Percentiles rank a stretch among this genome's conserved stretches.
phyloP scores from a whole-genome alignment of 1,140 invertebrate species.

The Nylanderia fulva region DNA sequence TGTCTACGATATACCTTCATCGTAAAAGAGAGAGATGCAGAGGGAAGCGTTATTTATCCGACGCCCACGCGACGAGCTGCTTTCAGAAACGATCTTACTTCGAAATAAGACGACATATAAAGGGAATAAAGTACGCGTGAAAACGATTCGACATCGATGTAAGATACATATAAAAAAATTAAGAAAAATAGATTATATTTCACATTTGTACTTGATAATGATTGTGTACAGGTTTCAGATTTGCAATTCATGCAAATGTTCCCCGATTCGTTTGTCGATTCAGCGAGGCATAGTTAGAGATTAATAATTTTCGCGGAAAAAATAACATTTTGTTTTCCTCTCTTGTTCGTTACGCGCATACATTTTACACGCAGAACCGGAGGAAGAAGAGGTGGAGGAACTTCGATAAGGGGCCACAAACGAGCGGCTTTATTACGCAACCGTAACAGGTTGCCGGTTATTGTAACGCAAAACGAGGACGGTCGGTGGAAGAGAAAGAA shows the following conservation, averaged over 20 bases:
- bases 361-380: not conserved
- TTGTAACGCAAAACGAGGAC: constrained; percentile 44
- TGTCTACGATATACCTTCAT: constrained; percentile 66
- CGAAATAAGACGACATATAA: not conserved
- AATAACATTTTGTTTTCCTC: not conserved
- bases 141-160: not conserved
- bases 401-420: constrained; percentile 21
- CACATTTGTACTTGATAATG: not conserved
- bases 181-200: not conserved
- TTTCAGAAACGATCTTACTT: constrained; percentile 42
- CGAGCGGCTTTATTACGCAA: constrained; percentile 61
- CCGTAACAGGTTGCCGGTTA: constrained; percentile 69
- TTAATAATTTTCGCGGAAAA: not conserved
- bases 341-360: not conserved
- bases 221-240: not conserved
- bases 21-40: constrained; percentile 48
- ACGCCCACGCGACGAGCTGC: constrained; percentile 67
- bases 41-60: constrained; percentile 57
- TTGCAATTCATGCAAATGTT: not conserved
- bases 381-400: not conserved
- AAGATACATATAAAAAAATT: no score
- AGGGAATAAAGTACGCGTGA: constrained; percentile 17
- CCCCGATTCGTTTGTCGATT: not conserved
- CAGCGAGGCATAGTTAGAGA: not conserved
- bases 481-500: not conserved